Percentiles rank a stretch among this genome's conserved stretches.
These are phyloP conservation scores for Rhinophrynus dorsalis DNA, from an alignment of 2,797 vertebrate genomes.

Conservation along the genomic window DNA sequence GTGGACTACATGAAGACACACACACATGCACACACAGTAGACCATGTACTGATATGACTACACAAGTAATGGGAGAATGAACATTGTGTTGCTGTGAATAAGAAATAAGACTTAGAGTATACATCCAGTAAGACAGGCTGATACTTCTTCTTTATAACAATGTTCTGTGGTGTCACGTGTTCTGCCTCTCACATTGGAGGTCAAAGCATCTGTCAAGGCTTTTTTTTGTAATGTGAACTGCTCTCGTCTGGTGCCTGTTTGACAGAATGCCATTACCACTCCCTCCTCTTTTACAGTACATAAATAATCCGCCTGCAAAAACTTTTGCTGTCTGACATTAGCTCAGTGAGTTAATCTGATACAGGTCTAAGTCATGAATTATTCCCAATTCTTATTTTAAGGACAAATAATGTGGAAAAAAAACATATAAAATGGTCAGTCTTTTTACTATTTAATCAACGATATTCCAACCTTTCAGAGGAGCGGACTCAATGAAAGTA, in stretches of 20 bases:
- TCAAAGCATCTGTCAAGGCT: conserved; percentile 38
- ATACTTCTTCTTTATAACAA: conserved; percentile 23
- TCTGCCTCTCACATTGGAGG: conserved; percentile 38
- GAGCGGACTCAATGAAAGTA: too few relatives aligned
- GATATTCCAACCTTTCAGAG: too few relatives aligned
- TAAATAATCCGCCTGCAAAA: conserved; percentile 18
- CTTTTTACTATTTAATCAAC: too few relatives aligned
- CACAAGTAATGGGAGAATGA: not conserved
- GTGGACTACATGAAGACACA: not conserved
- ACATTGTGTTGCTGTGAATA: not conserved
- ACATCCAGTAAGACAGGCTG: not conserved
- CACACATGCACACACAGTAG: not conserved
- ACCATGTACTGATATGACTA: not conserved
- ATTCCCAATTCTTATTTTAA: too few relatives aligned
- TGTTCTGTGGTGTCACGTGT: conserved; percentile 29
- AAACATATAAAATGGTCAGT: too few relatives aligned
- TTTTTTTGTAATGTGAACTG: conserved; percentile 40
- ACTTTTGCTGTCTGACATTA: not conserved
- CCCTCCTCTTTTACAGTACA: conserved; percentile 7
- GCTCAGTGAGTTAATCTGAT: not conserved
- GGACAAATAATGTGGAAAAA: too few relatives aligned
- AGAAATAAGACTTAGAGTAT: not conserved
- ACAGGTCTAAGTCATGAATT: too few relatives aligned
- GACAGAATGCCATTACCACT: conserved; percentile 1
- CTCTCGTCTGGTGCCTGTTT: conserved; percentile 15